Evolutionary conservation across 2,888 invertebrate species (phyloP).

Genomic region (Bugulina stolonifera): DNA sequence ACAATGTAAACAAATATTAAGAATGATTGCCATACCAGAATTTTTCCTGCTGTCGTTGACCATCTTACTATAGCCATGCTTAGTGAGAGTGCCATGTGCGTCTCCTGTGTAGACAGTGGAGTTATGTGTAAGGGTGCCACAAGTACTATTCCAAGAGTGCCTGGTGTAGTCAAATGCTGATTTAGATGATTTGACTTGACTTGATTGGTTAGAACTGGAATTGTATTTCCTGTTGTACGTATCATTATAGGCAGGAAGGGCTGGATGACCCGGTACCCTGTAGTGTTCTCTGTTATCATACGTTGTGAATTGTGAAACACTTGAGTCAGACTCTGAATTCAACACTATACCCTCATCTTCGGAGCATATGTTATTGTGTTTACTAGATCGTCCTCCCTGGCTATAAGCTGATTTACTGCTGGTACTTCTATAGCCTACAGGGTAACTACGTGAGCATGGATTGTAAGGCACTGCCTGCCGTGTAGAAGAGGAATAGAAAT

Average conservation of each 20-base stretch:
- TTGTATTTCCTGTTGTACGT: neutral
- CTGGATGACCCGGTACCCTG: neutral
- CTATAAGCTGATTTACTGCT: neutral
- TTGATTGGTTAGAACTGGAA: neutral
- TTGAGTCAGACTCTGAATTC: constrained; percentile 22
- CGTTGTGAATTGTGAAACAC: constrained; percentile 13
- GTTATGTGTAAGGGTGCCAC: neutral
- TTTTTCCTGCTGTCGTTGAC: no score
- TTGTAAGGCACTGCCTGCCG: constrained; percentile 2
- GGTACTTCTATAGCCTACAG: neutral
- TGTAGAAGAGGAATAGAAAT: neutral
- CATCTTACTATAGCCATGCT: no score
- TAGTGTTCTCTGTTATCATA: neutral
- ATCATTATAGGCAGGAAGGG: neutral
- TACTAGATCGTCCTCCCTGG: neutral
- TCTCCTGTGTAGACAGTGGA: no score
- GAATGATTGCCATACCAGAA: no score
- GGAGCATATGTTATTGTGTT: neutral
- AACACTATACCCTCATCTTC: constrained; percentile 20
- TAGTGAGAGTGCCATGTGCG: no score
- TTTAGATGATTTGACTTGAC: neutral
- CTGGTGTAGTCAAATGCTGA: neutral
- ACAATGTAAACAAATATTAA: no score
- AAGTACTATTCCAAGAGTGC: neutral
- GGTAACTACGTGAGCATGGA: neutral